Evolutionary conservation across 2,888 invertebrate species (phyloP).

Genomic region (Frankliniella intonsa): DNA sequence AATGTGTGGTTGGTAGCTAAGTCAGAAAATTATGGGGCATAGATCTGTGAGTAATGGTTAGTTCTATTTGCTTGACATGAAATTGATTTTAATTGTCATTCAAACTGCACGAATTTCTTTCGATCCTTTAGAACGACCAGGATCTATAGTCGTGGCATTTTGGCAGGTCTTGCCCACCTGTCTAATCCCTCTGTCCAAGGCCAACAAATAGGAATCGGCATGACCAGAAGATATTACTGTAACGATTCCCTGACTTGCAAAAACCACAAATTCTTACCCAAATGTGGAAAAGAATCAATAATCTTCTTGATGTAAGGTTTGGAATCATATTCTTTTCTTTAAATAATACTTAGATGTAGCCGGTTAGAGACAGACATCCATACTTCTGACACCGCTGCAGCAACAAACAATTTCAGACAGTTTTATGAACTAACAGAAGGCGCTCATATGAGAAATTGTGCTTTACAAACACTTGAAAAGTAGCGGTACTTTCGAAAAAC

Average conservation of each 20-base stretch:
- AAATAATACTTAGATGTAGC: slow-evolving; percentile 8
- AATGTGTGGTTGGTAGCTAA: background rate
- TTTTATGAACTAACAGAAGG: too few species aligned
- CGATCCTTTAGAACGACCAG: background rate
- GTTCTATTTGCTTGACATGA: background rate
- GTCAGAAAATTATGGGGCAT: background rate
- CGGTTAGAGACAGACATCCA: slow-evolving; percentile 15
- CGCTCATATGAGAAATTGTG: too few species aligned
- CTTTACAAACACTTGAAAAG: too few species aligned
- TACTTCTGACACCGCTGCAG: background rate
- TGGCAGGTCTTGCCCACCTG: slow-evolving; percentile 20
- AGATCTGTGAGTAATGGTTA: background rate
- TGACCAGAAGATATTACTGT: background rate
- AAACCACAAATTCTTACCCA: background rate
- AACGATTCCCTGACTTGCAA: background rate
- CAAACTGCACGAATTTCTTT: background rate
- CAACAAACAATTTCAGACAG: background rate
- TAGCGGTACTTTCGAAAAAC: too few species aligned
- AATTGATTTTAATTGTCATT: background rate
- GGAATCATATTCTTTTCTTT: background rate
- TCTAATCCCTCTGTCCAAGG: slow-evolving; percentile 12
- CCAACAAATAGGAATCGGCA: background rate
- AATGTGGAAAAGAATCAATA: background rate
- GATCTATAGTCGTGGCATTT: background rate
- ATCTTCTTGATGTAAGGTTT: background rate